phyloP scores from a whole-genome alignment of 2,113 vertebrate genomes.

The Gnathonemus longibarbis region DNA sequence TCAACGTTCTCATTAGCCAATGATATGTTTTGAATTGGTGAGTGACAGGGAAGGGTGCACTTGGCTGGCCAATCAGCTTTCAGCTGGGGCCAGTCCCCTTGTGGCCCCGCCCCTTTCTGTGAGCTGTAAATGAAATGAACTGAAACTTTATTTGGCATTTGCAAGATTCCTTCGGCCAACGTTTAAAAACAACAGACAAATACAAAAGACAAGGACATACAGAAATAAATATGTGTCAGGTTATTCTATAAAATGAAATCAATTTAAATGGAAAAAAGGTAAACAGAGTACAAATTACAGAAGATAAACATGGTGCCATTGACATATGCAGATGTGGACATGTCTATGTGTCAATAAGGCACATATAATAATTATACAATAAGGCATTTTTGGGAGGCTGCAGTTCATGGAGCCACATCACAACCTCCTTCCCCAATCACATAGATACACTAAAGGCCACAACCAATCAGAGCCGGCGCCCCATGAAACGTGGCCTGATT shows the following conservation, averaged over 20 bases:
- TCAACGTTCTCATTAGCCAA: background rate
- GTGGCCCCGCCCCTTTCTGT: background rate
- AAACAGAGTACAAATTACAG: background rate
- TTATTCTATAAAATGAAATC: background rate
- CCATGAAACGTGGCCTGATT: conserved; percentile 13
- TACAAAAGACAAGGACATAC: background rate
- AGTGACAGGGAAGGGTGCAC: background rate
- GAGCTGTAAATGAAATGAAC: background rate
- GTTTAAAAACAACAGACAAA: background rate
- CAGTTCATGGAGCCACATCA: background rate
- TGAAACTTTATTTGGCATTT: background rate
- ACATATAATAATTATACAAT: no score
- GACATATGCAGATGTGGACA: background rate
- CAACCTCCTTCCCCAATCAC: background rate
- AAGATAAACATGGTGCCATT: background rate
- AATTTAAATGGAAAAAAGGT: background rate
- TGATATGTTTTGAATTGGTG: background rate
- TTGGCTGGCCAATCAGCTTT: background rate
- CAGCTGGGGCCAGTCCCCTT: background rate
- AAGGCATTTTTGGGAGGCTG: background rate
- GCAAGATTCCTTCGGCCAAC: background rate
- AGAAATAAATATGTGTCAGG: background rate
- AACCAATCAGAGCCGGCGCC: conserved; percentile 8
- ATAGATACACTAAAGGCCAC: background rate
- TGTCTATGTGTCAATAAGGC: background rate